Evolutionary conservation across 2,797 vertebrate species (phyloP).

Genomic region (Sandelia bainsii): DNA sequence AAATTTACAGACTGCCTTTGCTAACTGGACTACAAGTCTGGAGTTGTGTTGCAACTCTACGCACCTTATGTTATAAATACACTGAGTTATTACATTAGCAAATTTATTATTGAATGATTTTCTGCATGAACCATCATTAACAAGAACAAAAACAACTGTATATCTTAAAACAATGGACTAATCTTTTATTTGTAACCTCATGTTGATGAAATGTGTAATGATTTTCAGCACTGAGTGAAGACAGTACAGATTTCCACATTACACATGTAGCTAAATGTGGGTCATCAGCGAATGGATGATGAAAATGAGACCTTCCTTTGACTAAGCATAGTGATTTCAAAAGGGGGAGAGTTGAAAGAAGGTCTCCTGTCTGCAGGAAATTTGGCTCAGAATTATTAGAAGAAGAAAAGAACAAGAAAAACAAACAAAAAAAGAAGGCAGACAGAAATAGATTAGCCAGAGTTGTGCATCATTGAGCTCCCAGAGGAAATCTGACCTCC

Average conservation of each 20-base stretch:
- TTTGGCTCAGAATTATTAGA: constrained; percentile 9
- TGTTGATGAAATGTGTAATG: background rate
- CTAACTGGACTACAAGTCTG: background rate
- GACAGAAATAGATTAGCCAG: constrained; percentile 47
- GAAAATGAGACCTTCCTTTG: background rate
- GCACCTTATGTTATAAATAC: too few relatives aligned
- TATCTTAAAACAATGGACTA: background rate
- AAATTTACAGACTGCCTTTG: background rate
- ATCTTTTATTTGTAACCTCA: background rate
- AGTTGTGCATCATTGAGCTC: constrained; percentile 45
- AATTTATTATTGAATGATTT: background rate
- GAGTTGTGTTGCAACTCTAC: background rate
- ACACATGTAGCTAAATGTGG: background rate
- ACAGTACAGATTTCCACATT: background rate
- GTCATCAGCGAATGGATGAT: background rate
- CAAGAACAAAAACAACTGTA: background rate
- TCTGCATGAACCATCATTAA: background rate
- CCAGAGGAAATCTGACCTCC: constrained; percentile 45
- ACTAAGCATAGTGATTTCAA: background rate
- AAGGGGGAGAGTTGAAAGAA: background rate
- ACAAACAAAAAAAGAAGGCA: constrained; percentile 13
- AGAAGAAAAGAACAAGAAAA: constrained; percentile 7
- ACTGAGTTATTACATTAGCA: too few relatives aligned
- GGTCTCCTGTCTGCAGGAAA: background rate
- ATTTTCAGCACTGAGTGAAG: background rate